Base-by-base conservation (phyloP, 2,797 vertebrate genomes). In the Psittacula echo region DNA sequence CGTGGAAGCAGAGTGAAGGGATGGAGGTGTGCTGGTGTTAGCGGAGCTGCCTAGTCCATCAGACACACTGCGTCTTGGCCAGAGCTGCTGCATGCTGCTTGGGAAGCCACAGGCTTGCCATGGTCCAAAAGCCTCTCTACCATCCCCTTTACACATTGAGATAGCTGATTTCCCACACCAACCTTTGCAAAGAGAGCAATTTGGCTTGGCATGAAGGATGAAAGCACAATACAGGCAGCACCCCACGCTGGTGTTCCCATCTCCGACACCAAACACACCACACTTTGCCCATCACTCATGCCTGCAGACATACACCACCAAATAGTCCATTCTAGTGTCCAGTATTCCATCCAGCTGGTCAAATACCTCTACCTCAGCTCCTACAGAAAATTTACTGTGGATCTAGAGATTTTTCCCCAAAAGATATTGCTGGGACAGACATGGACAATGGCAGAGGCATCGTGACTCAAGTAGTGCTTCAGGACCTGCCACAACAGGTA, bases 251-350 rank as follows among this genome's bases (percentile, higher is more conserved):
- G 65, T 11, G 34, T 65, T 26, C 76, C 50, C 27, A 9, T 23
- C 42, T 42, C 39, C 0, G 2, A 73, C 37, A 45, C 9, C 10
- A 3, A 58, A 10, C 0, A 0, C 29, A 24, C 27, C 3, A 2
- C 6, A 4, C 30, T 53, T 85, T 1, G 1, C 44, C 27, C 5
- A 5, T 26, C 61, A 45, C 26, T 11, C 37, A 32, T 65, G 21
- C 68, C 34, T 91, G 61, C 32, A 70, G 45, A 67, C 21, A 29
- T 19, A 22, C 15, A 10, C 29, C 39, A 34, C 18, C 32, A 50
- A 82, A 75, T 42, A 32, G 23, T 61, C 34, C 53, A 24, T 30
- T 19, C 24, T 47, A 29, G 42, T 42, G 37, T 34, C n/a, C n/a
- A 58, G 7, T 34, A 34, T 58, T 34, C 53, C 82, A 65, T 17